Evolutionary conservation across 2,797 vertebrate species (phyloP).

Genomic region (Phataginus tricuspis): DNA sequence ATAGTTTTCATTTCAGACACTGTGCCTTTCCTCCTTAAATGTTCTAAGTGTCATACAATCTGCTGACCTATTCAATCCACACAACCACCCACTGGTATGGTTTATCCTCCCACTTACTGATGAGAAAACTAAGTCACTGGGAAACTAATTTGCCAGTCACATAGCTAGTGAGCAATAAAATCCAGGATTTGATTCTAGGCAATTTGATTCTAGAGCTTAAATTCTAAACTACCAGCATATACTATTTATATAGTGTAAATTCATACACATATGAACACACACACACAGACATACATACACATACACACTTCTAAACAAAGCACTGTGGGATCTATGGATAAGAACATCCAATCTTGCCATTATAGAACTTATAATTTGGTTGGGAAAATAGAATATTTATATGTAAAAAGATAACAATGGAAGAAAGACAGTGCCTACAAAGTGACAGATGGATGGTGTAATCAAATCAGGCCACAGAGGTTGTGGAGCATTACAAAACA

Average conservation of each 20-base stretch:
- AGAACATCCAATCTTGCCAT: background rate
- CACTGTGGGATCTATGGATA: background rate
- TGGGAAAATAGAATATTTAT: background rate
- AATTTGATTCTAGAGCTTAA: constrained; percentile 6
- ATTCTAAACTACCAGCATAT: background rate
- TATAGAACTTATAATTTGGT: background rate
- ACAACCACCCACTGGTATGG: background rate
- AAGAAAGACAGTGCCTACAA: background rate
- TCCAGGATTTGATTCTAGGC: background rate
- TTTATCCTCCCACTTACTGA: background rate
- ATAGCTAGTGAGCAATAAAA: constrained; percentile 6
- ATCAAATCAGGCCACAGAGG: background rate
- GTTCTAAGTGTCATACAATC: background rate
- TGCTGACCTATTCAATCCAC: constrained; percentile 21
- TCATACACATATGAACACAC: background rate
- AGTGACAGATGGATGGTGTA: background rate
- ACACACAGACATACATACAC: background rate
- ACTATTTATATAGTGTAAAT: background rate
- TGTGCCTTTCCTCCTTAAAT: background rate
- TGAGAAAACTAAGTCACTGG: constrained; percentile 27
- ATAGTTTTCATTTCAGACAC: background rate
- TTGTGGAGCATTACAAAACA: background rate
- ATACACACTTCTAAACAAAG: background rate
- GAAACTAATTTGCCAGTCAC: background rate
- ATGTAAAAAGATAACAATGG: background rate